phyloP scores from a whole-genome alignment of 2,113 vertebrate genomes.

The Amazona vittata region DNA sequence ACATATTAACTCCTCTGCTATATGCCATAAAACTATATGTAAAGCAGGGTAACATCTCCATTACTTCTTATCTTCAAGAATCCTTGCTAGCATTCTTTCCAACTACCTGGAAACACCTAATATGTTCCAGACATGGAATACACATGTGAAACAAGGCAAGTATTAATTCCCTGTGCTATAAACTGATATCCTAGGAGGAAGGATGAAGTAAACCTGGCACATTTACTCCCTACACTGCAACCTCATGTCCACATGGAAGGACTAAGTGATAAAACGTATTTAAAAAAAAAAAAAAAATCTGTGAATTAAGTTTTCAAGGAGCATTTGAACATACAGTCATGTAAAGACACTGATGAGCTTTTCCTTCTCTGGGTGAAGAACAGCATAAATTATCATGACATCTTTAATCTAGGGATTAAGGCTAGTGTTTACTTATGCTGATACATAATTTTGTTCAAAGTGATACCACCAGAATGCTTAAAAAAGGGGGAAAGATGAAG shows the following conservation, averaged over 20 bases:
- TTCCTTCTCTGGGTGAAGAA: not conserved
- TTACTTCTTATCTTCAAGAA: not conserved
- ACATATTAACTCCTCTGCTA: not conserved
- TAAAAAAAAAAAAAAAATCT: not conserved
- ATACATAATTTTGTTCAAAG: not conserved
- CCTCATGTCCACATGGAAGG: not conserved
- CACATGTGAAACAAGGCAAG: not conserved
- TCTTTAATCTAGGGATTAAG: not conserved
- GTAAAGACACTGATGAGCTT: not conserved
- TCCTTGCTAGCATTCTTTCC: not conserved
- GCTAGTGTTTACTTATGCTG: not conserved
- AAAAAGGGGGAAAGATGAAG: not conserved
- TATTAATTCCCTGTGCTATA: not conserved
- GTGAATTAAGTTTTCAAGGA: not conserved
- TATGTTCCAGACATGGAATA: not conserved
- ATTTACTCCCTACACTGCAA: not conserved
- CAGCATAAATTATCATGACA: not conserved
- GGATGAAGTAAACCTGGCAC: not conserved
- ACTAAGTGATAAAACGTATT: not conserved
- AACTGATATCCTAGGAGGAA: not conserved
- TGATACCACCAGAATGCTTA: not conserved
- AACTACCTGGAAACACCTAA: not conserved
- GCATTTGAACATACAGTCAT: not conserved
- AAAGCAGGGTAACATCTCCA: not conserved
- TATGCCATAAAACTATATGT: not conserved